phyloP scores from a whole-genome alignment of 1,140 invertebrate species.

The Lasaia peninsularis region DNA sequence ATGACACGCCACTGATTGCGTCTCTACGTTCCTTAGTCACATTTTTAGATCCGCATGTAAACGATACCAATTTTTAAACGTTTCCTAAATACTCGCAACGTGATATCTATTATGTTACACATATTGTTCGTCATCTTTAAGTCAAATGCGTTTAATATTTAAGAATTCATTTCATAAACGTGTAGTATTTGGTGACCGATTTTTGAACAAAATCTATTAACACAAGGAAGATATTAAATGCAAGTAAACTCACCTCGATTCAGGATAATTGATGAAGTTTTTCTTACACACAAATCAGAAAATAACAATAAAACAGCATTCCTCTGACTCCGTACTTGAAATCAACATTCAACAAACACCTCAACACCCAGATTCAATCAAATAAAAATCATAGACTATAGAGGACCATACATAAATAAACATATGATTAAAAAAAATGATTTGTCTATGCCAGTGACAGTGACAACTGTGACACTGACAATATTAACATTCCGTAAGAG shows the following conservation, averaged over 20 bases:
- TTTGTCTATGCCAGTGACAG: constrained; percentile 32
- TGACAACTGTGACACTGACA: background rate
- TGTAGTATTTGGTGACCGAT: background rate
- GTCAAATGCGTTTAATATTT: background rate
- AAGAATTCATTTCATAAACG: background rate
- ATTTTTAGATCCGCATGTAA: constrained; percentile 74
- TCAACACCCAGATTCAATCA: constrained; percentile 33
- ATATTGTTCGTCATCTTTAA: background rate
- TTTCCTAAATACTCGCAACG: constrained; percentile 30
- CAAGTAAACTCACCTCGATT: constrained; percentile 47
- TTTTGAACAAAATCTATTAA: background rate
- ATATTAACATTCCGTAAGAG: background rate
- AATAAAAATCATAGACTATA: constrained; percentile 61
- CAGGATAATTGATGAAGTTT: constrained; percentile 35
- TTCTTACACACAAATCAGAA: constrained; percentile 54
- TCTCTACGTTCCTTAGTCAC: constrained; percentile 55
- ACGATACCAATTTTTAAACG: constrained; percentile 53
- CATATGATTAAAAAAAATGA: constrained; percentile 55
- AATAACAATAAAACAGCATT: constrained; percentile 70
- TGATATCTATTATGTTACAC: constrained; percentile 17
- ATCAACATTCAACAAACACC: constrained; percentile 72
- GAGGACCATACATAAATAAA: constrained; percentile 73
- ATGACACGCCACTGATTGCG: constrained; percentile 60
- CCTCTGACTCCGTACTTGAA: constrained; percentile 61
- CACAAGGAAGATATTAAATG: constrained; percentile 10